These are phyloP conservation scores for Sepiola atlantica DNA, from an alignment of 2,888 invertebrate species.

Conservation along the genomic window DNA sequence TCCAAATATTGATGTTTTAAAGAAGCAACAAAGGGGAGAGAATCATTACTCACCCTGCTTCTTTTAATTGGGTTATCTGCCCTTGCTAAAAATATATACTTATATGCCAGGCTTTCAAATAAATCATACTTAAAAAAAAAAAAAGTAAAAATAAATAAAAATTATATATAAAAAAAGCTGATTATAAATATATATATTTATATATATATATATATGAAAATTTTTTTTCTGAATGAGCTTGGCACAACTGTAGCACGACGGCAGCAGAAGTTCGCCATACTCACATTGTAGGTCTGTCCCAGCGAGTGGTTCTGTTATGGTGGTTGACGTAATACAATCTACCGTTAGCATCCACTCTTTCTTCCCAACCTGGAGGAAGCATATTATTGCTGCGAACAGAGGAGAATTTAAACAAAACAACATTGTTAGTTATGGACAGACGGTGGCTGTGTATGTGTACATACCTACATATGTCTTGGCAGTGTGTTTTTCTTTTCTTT, in stretches of 20 bases:
- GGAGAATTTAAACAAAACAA: conserved; percentile 32
- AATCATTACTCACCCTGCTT: neutral
- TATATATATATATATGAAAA: no score
- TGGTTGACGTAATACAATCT: conserved; percentile 98
- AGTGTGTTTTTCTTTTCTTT: neutral
- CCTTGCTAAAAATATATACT: neutral
- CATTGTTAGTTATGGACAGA: neutral
- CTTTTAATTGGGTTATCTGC: neutral
- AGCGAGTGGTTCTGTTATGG: conserved; percentile 93
- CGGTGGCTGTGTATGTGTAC: neutral
- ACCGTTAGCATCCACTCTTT: conserved; percentile 93
- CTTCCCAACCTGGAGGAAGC: conserved; percentile 93
- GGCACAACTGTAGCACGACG: neutral
- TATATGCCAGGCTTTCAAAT: neutral
- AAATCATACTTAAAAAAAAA: conserved; percentile 1
- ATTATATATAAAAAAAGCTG: neutral
- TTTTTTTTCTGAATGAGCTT: neutral
- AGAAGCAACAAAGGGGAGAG: neutral
- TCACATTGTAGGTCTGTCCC: conserved; percentile 84
- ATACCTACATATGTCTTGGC: neutral
- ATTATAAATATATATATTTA: neutral
- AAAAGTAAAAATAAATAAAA: neutral
- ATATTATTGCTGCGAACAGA: conserved; percentile 41
- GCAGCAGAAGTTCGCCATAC: conserved; percentile 15
- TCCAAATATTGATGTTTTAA: neutral